Percentiles rank a stretch among this genome's conserved stretches.
phyloP scores from a whole-genome alignment of 2,113 vertebrate genomes.

The Panthera tigris region DNA sequence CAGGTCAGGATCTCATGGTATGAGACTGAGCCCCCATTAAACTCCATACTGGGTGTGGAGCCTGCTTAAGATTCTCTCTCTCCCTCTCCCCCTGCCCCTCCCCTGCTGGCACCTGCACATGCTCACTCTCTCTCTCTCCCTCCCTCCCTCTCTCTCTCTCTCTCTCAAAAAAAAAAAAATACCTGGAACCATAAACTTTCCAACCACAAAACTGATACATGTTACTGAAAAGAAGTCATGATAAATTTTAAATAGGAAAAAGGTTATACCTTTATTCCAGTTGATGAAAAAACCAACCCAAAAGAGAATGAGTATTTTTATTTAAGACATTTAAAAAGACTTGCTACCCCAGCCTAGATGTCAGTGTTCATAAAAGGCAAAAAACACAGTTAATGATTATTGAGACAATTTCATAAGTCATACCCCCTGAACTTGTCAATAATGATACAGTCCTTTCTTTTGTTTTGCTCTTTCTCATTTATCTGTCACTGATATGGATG shows the following conservation, averaged over 20 bases:
- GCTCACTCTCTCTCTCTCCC: too few species aligned
- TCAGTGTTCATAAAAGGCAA: not conserved
- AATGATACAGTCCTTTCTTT: not conserved
- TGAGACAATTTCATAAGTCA: not conserved
- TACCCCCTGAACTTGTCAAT: not conserved
- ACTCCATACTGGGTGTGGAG: too few species aligned
- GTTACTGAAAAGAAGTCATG: slow-evolving; percentile 14
- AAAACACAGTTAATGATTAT: not conserved
- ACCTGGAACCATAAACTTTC: not conserved
- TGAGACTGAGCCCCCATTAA: too few species aligned
- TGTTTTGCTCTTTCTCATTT: slow-evolving; percentile 22
- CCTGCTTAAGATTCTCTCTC: too few species aligned
- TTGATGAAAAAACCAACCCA: not conserved
- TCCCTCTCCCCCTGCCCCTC: too few species aligned
- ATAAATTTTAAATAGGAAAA: slow-evolving; percentile 43
- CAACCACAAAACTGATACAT: not conserved
- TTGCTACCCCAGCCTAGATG: not conserved
- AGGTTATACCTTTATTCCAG: not conserved
- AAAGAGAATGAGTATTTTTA: slow-evolving; percentile 9
- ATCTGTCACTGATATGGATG: slow-evolving; percentile 2
- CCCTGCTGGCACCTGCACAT: too few species aligned
- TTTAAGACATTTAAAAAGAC: slow-evolving; percentile 2
- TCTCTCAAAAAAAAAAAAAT: not conserved
- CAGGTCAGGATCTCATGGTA: too few species aligned
- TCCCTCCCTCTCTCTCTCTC: too few species aligned